phyloP scores from a whole-genome alignment of 2,888 invertebrate species.

The Balanococcus diminutus region DNA sequence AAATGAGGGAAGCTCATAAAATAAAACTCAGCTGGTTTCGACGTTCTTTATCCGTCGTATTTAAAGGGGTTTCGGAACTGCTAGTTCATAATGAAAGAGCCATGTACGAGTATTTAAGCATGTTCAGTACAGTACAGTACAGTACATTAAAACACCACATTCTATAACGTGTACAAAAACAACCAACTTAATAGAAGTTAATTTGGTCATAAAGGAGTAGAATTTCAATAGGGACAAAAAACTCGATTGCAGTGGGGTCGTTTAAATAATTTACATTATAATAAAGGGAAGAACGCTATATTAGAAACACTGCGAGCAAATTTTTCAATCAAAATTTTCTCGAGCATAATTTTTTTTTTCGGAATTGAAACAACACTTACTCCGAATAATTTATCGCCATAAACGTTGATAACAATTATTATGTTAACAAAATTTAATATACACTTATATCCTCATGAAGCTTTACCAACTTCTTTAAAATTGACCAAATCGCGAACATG shows the following conservation, averaged over 20 bases:
- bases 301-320: background rate
- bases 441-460: background rate
- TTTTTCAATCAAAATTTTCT: background rate
- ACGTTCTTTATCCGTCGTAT: conserved; percentile 11
- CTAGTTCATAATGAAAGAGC: background rate
- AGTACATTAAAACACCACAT: background rate
- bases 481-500: background rate
- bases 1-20: conserved; percentile 24
- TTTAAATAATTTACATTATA: background rate
- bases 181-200: conserved; percentile 25
- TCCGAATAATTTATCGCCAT: background rate
- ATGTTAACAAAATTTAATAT: background rate
- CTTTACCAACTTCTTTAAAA: background rate
- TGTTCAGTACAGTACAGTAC: background rate
- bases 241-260: background rate
- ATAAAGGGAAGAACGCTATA: background rate
- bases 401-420: background rate
- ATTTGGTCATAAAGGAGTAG: conserved; percentile 27
- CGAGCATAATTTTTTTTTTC: background rate
- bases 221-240: background rate
- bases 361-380: background rate
- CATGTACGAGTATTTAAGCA: background rate
- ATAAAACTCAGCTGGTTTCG: background rate
- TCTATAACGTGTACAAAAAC: conserved; percentile 8
- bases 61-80: conserved; percentile 20